A percentile compares a stretch with the other conserved stretches of the same genome.
These are phyloP conservation scores for Megathymus violae DNA, from an alignment of 1,140 invertebrate genomes.

Conservation along the genomic window DNA sequence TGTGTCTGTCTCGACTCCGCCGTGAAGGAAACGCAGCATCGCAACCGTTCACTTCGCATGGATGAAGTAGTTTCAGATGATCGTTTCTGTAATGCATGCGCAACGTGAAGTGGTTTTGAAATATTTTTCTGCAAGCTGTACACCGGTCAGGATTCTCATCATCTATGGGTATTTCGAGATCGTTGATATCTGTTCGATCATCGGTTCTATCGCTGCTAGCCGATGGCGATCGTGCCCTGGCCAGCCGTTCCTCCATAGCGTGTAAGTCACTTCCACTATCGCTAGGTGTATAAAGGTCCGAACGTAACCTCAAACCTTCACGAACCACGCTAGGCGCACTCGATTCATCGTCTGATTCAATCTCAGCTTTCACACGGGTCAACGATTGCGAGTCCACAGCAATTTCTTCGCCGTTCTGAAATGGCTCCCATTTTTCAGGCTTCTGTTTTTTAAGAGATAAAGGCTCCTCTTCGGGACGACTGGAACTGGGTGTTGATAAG, in stretches of 20 bases:
- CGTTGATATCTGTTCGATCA: constrained; percentile 86
- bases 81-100: constrained; percentile 97
- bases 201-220: constrained; percentile 83
- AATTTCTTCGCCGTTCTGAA: constrained; percentile 72
- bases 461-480: constrained; percentile 78
- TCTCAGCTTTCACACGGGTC: constrained; percentile 72
- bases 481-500: constrained; percentile 65
- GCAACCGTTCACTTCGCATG: constrained; percentile 95
- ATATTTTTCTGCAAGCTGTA: constrained; percentile 95
- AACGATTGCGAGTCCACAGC: constrained; percentile 69
- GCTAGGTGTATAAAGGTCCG: constrained; percentile 80
- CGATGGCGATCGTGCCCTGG: constrained; percentile 83
- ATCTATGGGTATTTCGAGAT: constrained; percentile 91
- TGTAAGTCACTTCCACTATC: constrained; percentile 79
- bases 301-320: constrained; percentile 77
- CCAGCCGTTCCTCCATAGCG: constrained; percentile 67
- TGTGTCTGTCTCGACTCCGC: constrained; percentile 95
- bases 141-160: constrained; percentile 92
- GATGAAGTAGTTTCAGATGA: constrained; percentile 96
- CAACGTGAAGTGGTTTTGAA: constrained; percentile 96
- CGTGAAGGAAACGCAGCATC: constrained; percentile 97
- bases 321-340: constrained; percentile 74
- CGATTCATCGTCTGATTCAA: constrained; percentile 78
- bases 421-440: constrained; percentile 73
- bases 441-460: constrained; percentile 85